phyloP scores from a whole-genome alignment of 2,113 vertebrate genomes.

The Erythrocebus patas region DNA sequence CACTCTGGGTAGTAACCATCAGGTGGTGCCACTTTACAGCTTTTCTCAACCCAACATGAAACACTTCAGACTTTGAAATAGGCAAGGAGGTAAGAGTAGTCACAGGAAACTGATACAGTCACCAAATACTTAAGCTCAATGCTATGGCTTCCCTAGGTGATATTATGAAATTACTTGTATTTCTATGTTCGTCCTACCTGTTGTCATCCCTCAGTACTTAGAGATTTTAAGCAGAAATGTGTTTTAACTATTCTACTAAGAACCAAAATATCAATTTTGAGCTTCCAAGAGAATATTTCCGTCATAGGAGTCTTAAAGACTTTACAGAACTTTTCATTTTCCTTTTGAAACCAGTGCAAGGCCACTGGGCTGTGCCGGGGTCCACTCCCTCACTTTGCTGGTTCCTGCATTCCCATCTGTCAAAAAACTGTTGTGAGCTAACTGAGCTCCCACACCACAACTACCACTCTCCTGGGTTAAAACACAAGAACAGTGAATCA shows the following conservation, averaged over 20 bases:
- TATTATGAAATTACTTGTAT: not conserved
- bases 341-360: not conserved
- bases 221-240: not conserved
- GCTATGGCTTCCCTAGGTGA: not conserved
- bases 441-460: rapidly evolving
- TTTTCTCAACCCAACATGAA: not conserved
- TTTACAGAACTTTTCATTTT: not conserved
- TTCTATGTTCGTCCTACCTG: not conserved
- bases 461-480: too few species aligned
- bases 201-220: not conserved
- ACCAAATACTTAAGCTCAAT: not conserved
- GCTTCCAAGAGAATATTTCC: not conserved
- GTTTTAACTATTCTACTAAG: not conserved
- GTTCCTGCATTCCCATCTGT: not conserved
- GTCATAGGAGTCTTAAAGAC: not conserved
- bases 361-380: too few species aligned
- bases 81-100: not conserved
- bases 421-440: not conserved
- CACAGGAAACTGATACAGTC: not conserved
- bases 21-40: conserved; percentile 16
- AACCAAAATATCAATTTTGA: not conserved
- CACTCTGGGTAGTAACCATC: conserved; percentile 39
- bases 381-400: too few species aligned
- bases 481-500: not conserved
- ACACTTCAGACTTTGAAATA: not conserved